These are phyloP conservation scores for Apeltes quadracus DNA, from an alignment of 2,113 vertebrate species.

Conservation along the genomic window DNA sequence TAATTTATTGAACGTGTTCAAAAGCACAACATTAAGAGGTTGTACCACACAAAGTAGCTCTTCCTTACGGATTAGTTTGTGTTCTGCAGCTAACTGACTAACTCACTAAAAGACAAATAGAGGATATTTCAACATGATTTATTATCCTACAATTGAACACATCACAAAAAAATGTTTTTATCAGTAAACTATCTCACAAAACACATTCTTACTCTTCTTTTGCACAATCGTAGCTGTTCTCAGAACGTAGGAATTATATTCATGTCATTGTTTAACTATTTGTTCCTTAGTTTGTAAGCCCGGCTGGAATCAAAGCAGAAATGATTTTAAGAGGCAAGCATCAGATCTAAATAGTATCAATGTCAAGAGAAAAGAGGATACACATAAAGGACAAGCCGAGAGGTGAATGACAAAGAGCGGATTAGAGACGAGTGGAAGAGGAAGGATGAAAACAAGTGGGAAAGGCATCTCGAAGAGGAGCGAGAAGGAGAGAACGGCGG, in stretches of 20 bases:
- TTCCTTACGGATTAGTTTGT: not conserved
- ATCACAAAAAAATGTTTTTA: constrained; percentile 61
- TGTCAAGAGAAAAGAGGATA: not conserved
- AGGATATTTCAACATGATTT: constrained; percentile 60
- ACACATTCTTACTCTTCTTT: constrained; percentile 39
- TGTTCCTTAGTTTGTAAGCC: constrained; percentile 12
- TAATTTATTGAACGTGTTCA: not conserved
- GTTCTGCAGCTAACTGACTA: not conserved
- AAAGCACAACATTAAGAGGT: not conserved
- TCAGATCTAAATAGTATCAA: constrained; percentile 9
- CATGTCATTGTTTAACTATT: constrained; percentile 17
- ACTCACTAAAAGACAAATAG: not conserved
- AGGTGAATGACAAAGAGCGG: not conserved
- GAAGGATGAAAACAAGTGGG: not conserved
- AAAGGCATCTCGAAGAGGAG: constrained; percentile 1
- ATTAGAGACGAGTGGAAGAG: not conserved
- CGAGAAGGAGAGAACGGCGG: not conserved
- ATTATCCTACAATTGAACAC: constrained; percentile 67
- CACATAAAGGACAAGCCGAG: constrained; percentile 7
- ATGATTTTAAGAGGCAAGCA: constrained; percentile 26
- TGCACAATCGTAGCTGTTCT: constrained; percentile 3
- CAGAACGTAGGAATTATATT: constrained; percentile 20
- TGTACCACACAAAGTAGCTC: not conserved
- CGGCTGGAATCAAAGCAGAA: constrained; percentile 34
- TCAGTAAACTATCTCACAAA: constrained; percentile 48